Conservation (phyloP, 1,140 invertebrate species). For the Teleogryllus occipitalis region DNA sequence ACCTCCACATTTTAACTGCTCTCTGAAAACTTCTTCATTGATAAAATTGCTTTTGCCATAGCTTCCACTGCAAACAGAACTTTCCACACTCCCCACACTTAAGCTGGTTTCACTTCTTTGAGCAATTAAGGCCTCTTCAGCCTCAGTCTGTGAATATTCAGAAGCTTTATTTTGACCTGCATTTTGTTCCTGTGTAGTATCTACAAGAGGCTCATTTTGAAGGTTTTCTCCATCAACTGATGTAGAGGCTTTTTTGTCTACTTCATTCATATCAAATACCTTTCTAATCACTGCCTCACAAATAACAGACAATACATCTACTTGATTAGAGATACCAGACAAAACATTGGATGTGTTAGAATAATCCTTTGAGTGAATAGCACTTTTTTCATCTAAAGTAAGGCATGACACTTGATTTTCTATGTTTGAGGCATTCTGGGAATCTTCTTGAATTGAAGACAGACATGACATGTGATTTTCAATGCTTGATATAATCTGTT, state of each 20-base stretch:
- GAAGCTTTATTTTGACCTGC: not conserved
- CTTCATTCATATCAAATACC: conserved; percentile 13
- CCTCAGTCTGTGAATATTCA: too few relatives aligned
- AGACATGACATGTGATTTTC: too few relatives aligned
- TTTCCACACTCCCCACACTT: not conserved
- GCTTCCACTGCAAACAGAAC: not conserved
- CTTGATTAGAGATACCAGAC: not conserved
- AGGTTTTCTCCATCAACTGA: conserved; percentile 26
- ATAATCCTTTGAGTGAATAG: too few relatives aligned
- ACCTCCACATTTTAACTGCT: too few relatives aligned
- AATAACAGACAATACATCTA: not conserved
- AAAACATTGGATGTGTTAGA: too few relatives aligned
- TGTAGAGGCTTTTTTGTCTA: conserved; percentile 28
- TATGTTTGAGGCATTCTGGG: not conserved
- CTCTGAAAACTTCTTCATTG: not conserved
- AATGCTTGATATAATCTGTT: too few relatives aligned
- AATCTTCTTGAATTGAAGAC: not conserved
- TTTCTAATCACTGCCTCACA: not conserved
- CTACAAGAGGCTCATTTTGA: conserved; percentile 18
- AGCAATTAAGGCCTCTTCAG: not conserved
- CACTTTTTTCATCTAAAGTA: conserved; percentile 18
- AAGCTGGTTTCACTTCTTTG: not conserved
- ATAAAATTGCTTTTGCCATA: not conserved
- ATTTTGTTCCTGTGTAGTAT: not conserved
- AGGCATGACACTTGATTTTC: conserved; percentile 24